These are phyloP conservation scores for Ypsolopha sequella DNA, from an alignment of 2,888 invertebrate species.

Conservation along the genomic window DNA sequence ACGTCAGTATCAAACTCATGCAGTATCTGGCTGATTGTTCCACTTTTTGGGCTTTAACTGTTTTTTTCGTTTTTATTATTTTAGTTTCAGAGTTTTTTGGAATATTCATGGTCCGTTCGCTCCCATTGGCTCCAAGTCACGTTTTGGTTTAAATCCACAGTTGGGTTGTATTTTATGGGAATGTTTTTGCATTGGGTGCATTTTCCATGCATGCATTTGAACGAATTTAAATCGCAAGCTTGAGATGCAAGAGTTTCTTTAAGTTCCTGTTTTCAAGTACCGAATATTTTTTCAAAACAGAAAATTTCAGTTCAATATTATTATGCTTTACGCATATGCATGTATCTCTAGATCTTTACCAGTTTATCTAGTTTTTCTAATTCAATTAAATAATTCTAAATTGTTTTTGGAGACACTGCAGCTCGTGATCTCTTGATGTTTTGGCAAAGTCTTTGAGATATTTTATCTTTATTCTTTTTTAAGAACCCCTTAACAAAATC, in stretches of 20 bases:
- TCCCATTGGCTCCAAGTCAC: no score
- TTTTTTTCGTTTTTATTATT: neutral
- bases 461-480: no score
- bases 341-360: slow-evolving; percentile 13
- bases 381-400: no score
- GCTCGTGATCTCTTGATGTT: no score
- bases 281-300: neutral
- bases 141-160: slow-evolving; percentile 7
- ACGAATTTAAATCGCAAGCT: neutral
- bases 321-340: slow-evolving; percentile 10
- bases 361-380: no score
- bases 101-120: neutral
- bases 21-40: no score
- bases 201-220: neutral
- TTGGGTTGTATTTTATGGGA: neutral
- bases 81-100: slow-evolving; percentile 1
- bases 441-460: no score
- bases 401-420: no score
- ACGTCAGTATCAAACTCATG: no score
- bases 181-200: neutral
- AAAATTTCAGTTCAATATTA: slow-evolving; percentile 4
- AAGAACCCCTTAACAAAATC: no score
- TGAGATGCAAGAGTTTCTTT: neutral
- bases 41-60: neutral
- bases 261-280: neutral